Evolutionary conservation across 2,888 invertebrate species (phyloP), one percentile per base, ranked within the genome.

Genomic region (Rhogogaster chlorosoma): DNA sequence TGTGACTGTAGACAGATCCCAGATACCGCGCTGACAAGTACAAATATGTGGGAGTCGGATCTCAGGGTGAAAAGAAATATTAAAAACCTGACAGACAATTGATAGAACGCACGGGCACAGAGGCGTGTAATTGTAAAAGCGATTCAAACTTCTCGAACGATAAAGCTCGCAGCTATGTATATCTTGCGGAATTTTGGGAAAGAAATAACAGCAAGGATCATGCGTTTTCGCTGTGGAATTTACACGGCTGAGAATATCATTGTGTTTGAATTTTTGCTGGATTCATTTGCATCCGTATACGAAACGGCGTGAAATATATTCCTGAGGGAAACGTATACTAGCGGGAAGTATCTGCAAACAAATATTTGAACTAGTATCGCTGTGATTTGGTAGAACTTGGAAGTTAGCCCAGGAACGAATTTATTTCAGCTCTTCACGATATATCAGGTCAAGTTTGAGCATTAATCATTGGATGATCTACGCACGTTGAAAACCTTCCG

Each of bases 1-100:
- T 73, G 73, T 42, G 73, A n/a, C 73, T 73, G 73, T 42, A 73
- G 73, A 73, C 73, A 73, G 73, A 73, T 73, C 38, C 10, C 38
- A 73, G 38, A 38, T 36, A 38, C 42, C n/a, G n/a, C 73, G 42
- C 10, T 42, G 73, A 73, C 73, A 73, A 42, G 42, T 73, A 73
- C 73, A 73, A 73, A 73, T 73, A 42, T 38, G 67, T 26, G 12
- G 32, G 32, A 67, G 32, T 18, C 18, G 6, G 32, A 67, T 29
- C 29, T 67, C 67, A 29, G 67, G 67, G 67, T 67, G 29, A 15
- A 67, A 2, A 32, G 18, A 12, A 32, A 67, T 67, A 67, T 67
- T 67, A 32, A 67, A 67, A 67, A 67, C 4, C 32, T 26, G 32
- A 67, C 67, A 26, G 29, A 67, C 67, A 32, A 32, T 67, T 67